These are phyloP conservation scores for Tenualosa ilisha DNA, from an alignment of 2,797 vertebrate species.

Conservation along the genomic window DNA sequence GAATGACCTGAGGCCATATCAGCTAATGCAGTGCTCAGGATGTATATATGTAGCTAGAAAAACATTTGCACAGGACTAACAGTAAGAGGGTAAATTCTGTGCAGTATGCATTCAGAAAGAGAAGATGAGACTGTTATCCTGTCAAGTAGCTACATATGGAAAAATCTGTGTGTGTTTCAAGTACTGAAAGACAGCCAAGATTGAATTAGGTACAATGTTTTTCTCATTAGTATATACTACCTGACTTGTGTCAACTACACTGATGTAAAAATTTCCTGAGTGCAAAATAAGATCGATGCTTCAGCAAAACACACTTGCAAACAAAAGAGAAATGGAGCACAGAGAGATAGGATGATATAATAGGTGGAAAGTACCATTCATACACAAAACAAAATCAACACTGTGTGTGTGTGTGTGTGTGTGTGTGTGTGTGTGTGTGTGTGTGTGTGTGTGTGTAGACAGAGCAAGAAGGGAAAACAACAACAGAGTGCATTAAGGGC, in stretches of 20 bases:
- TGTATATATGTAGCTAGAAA: neutral
- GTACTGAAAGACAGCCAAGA: neutral
- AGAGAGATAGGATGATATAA: neutral
- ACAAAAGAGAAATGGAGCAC: neutral
- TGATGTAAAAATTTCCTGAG: neutral
- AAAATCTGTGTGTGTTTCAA: neutral
- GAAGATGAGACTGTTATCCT: neutral
- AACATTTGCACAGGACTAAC: neutral
- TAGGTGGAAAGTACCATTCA: neutral
- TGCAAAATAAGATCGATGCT: neutral
- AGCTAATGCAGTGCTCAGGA: neutral
- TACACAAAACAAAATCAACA: too few species aligned
- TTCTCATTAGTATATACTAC: neutral
- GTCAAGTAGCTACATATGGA: neutral
- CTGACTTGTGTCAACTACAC: neutral
- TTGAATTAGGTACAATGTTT: neutral
- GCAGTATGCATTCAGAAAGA: neutral
- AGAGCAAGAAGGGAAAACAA: neutral
- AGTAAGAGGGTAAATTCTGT: neutral
- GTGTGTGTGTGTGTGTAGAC: neutral
- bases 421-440: neutral
- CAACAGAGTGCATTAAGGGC: neutral
- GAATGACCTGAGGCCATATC: neutral
- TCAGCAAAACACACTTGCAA: neutral
- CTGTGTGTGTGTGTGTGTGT: too few species aligned